A percentile compares a stretch with the other conserved stretches of the same genome.
Evolutionary conservation across 2,888 invertebrate genomes (phyloP).

Genomic region (Alloplasta piceator): DNA sequence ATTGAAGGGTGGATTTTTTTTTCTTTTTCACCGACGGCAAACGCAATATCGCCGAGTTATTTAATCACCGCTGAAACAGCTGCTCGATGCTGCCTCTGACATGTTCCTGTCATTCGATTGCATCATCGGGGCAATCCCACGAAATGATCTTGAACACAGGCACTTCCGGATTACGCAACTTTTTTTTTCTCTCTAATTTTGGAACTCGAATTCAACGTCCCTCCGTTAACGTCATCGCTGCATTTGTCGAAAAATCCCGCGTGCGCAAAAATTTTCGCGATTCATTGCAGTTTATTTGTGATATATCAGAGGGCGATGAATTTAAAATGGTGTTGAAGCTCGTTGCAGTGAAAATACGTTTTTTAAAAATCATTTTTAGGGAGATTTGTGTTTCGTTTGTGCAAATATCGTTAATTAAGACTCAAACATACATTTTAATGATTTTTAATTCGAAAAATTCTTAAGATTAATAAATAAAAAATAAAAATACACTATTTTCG

Average conservation of each 20-base stretch:
- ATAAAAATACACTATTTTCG: no score
- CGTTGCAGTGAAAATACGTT: no score
- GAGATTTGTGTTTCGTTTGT: no score
- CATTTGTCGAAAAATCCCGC: background rate
- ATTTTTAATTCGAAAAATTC: no score
- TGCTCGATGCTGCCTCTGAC: slow-evolving; percentile 2
- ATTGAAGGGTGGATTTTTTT: background rate
- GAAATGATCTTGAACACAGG: background rate
- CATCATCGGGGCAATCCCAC: slow-evolving; percentile 34
- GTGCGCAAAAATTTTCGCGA: background rate
- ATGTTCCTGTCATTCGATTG: slow-evolving; percentile 47
- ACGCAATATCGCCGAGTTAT: background rate
- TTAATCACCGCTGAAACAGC: slow-evolving; percentile 35
- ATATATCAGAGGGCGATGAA: no score
- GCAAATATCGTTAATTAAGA: no score
- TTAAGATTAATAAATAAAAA: no score
- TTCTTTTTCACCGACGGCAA: background rate
- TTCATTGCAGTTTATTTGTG: no score
- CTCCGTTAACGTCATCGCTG: background rate
- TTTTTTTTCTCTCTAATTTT: slow-evolving; percentile 51
- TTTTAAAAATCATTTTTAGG: no score
- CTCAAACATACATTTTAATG: no score
- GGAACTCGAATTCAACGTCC: slow-evolving; percentile 43
- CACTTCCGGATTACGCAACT: slow-evolving; percentile 61
- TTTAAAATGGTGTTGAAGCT: no score